Evolutionary conservation across 2,113 vertebrate species (phyloP).

Genomic region (Engystomops pustulosus): DNA sequence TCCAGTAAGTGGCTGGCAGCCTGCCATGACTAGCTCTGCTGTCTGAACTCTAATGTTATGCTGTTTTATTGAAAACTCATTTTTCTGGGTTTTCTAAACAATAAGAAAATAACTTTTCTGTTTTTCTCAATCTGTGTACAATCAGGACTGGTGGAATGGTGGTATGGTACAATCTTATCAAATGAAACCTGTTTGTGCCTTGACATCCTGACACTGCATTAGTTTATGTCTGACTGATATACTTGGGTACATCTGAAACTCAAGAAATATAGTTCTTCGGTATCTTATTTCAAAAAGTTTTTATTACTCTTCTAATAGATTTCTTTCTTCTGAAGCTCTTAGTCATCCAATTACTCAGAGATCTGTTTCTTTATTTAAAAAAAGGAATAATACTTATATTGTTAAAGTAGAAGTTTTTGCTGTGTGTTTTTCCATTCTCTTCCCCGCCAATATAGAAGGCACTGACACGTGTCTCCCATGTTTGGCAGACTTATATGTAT

Average conservation of each 20-base stretch:
- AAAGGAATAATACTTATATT: no score
- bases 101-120: neutral
- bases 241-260: neutral
- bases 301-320: neutral
- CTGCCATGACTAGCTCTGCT: slow-evolving; percentile 18
- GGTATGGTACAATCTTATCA: slow-evolving; percentile 5
- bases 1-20: slow-evolving; percentile 35
- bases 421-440: no score
- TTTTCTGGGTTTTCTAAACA: slow-evolving; percentile 34
- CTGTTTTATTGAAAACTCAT: slow-evolving; percentile 40
- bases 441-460: no score
- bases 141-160: neutral
- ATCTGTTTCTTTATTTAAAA: neutral
- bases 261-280: neutral
- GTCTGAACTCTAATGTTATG: slow-evolving; percentile 27
- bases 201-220: slow-evolving; percentile 34
- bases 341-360: neutral
- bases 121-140: neutral
- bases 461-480: no score
- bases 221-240: neutral
- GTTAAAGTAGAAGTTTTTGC: no score
- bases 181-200: slow-evolving; percentile 14
- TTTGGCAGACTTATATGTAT: no score
- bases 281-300: neutral
- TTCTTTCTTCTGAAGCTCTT: neutral